Conservation (phyloP, 2,797 vertebrate genomes). For the Orientallactaga sibirica region DNA sequence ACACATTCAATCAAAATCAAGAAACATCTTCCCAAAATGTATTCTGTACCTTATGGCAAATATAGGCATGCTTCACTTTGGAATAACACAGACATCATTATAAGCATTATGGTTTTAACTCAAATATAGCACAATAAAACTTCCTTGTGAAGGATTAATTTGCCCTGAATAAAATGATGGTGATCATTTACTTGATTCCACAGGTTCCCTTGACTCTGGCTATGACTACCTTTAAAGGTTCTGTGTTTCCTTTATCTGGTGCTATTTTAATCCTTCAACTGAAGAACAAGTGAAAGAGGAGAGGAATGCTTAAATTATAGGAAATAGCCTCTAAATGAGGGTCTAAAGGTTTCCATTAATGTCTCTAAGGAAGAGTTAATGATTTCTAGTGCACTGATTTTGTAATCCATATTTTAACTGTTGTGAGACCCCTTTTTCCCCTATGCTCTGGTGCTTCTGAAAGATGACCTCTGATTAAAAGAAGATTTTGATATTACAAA, state of each 20-base stretch:
- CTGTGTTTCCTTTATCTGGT: neutral
- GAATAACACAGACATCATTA: neutral
- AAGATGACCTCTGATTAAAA: constrained; percentile 11
- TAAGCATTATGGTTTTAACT: constrained; percentile 18
- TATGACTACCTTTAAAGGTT: neutral
- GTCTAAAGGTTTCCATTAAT: neutral
- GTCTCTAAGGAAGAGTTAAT: neutral
- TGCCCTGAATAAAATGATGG: neutral
- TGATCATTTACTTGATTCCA: neutral
- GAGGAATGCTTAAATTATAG: neutral
- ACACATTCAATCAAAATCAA: neutral
- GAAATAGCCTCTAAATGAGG: neutral
- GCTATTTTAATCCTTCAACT: neutral
- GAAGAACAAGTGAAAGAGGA: neutral
- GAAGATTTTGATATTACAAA: constrained; percentile 29
- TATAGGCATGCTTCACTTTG: constrained; percentile 1
- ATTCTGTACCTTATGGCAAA: constrained; percentile 18
- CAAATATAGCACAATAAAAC: neutral
- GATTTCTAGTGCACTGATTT: neutral
- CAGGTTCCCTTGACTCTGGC: neutral
- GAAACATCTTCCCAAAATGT: neutral
- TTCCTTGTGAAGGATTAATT: neutral
- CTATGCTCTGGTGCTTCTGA: neutral
- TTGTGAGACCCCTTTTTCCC: neutral
- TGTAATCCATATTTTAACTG: neutral